Percentiles rank a stretch among this genome's conserved stretches.
phyloP scores from a whole-genome alignment of 2,113 vertebrate genomes.

The Rhinolophus sinicus region DNA sequence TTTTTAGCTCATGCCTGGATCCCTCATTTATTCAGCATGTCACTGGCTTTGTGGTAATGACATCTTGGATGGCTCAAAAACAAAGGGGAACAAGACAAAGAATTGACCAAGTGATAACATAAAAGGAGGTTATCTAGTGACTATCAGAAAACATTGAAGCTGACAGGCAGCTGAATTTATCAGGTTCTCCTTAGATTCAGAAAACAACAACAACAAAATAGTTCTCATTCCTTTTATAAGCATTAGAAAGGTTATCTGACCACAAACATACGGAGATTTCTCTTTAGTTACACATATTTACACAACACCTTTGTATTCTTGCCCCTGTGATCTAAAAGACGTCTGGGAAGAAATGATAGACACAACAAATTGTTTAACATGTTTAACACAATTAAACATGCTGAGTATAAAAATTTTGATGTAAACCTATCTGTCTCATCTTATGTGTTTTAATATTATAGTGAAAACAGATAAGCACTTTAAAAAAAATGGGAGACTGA shows the following conservation, averaged over 20 bases:
- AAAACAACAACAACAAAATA: not conserved
- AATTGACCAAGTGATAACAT: slow-evolving; percentile 9
- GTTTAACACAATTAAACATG: not conserved
- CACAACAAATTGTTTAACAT: not conserved
- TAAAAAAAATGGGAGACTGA: not conserved
- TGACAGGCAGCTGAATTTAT: slow-evolving; percentile 42
- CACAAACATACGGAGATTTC: not conserved
- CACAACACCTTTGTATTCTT: rapidly evolving
- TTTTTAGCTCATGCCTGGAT: not conserved
- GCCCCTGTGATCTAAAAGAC: not conserved
- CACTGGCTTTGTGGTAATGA: slow-evolving; percentile 10
- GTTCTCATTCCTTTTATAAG: slow-evolving; percentile 38
- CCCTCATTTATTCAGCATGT: slow-evolving; percentile 4
- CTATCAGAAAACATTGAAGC: slow-evolving; percentile 69
- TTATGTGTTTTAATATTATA: not conserved
- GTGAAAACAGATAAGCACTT: not conserved
- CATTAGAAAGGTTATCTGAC: slow-evolving; percentile 58
- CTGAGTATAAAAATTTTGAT: not conserved
- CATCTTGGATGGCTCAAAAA: not conserved
- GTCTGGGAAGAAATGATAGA: not conserved
- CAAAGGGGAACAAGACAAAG: slow-evolving; percentile 56
- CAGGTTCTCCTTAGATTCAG: slow-evolving; percentile 67
- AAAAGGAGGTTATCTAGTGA: slow-evolving; percentile 76
- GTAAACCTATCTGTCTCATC: not conserved
- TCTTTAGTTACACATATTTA: not conserved